phyloP scores from a whole-genome alignment of 2,113 vertebrate species.

The Poeciliopsis retropinna region DNA sequence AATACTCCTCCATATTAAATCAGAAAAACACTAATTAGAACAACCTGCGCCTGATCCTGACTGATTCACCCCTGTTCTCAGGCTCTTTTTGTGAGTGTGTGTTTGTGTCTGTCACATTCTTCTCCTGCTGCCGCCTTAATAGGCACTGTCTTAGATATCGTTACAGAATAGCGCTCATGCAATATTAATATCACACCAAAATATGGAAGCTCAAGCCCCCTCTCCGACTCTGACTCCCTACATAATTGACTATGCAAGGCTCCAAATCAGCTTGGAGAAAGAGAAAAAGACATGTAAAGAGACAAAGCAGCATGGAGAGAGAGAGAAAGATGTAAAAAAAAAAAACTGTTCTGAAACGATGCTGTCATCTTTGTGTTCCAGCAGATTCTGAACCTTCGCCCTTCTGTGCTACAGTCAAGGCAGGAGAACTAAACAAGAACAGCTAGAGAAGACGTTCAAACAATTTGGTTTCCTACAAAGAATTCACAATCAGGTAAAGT shows the following conservation, averaged over 20 bases:
- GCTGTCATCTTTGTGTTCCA: constrained; percentile 61
- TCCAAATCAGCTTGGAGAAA: constrained; percentile 77
- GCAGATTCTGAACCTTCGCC: constrained; percentile 64
- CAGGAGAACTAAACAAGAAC: constrained; percentile 57
- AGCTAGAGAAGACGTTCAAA: constrained; percentile 32
- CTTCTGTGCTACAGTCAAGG: constrained; percentile 60
- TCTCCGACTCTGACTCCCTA: constrained; percentile 79
- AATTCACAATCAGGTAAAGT: constrained; percentile 26
- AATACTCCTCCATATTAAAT: constrained; percentile 71
- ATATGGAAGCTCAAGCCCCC: constrained; percentile 79
- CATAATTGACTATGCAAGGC: constrained; percentile 84
- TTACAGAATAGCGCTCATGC: constrained; percentile 83
- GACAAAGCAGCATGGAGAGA: constrained; percentile 40
- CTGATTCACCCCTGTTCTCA: constrained; percentile 59
- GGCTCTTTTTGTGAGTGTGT: constrained; percentile 28
- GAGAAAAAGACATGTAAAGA: constrained; percentile 44
- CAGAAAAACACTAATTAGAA: constrained; percentile 74
- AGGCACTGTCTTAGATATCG: constrained; percentile 82
- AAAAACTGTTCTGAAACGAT: constrained; percentile 58
- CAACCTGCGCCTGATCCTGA: constrained; percentile 59
- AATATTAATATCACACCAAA: constrained; percentile 86
- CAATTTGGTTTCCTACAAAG: constrained; percentile 32
- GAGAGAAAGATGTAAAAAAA: constrained; percentile 5
- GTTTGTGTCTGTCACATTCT: constrained; percentile 64
- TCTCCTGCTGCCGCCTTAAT: constrained; percentile 74